Evolutionary conservation across 2,797 vertebrate species (phyloP).

Genomic region (Leptoclinus maculatus): DNA sequence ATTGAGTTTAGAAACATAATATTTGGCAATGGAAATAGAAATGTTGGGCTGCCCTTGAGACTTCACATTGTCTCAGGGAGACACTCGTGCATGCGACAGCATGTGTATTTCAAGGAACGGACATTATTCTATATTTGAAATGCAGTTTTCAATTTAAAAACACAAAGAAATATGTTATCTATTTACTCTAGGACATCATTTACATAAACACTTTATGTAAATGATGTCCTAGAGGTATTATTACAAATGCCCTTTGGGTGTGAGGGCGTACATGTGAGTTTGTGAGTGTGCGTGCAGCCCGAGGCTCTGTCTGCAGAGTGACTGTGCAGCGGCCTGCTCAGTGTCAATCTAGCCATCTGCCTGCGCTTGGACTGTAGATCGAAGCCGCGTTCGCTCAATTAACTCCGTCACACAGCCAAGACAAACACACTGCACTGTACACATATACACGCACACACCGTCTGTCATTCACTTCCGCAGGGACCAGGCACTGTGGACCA

Average conservation of each 20-base stretch:
- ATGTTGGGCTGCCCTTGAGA: slow-evolving; percentile 49
- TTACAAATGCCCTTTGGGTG: slow-evolving; percentile 22
- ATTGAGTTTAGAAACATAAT: slow-evolving; percentile 80
- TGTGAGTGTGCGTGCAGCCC: slow-evolving; percentile 41
- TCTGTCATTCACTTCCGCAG: slow-evolving; percentile 64
- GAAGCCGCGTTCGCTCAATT: slow-evolving; percentile 81
- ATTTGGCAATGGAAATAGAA: slow-evolving; percentile 66
- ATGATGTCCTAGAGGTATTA: too few species aligned
- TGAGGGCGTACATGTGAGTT: slow-evolving; percentile 8
- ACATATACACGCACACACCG: slow-evolving; percentile 48
- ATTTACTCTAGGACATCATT: background rate
- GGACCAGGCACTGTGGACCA: slow-evolving; percentile 16
- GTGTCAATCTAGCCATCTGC: slow-evolving; percentile 81
- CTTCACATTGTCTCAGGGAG: slow-evolving; percentile 17
- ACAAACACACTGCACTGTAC: slow-evolving; percentile 74
- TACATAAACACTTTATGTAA: too few species aligned
- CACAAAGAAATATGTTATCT: background rate
- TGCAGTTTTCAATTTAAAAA: slow-evolving; percentile 2
- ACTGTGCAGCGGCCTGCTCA: slow-evolving; percentile 67
- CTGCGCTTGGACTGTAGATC: slow-evolving; percentile 76
- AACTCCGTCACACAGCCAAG: slow-evolving; percentile 78
- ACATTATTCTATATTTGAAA: background rate
- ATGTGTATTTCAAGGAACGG: background rate
- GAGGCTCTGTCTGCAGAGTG: slow-evolving; percentile 66
- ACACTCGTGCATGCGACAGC: background rate